phyloP scores from a whole-genome alignment of 2,797 vertebrate genomes.

The Lepidocolaptes lacrymiger region DNA sequence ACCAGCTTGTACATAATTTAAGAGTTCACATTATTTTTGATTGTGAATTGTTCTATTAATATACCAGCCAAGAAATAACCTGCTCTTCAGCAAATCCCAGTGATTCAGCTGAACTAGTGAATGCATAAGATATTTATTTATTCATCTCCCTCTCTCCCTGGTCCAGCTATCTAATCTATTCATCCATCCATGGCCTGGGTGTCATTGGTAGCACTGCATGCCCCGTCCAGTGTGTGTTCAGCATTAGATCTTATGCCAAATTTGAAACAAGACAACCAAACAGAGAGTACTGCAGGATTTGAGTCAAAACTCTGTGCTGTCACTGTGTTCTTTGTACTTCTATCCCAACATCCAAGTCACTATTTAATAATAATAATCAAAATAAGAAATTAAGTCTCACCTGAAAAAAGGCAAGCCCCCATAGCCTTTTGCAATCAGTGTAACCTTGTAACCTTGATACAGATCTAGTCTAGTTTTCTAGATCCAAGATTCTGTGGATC shows the following conservation, averaged over 20 bases:
- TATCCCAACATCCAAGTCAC: background rate
- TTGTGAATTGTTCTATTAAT: background rate
- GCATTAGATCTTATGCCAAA: background rate
- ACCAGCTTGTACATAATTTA: background rate
- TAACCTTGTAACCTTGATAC: background rate
- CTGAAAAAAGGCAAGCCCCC: background rate
- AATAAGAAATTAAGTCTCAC: background rate
- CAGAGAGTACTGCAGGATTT: background rate
- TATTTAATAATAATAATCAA: background rate
- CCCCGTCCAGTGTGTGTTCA: background rate
- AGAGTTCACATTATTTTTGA: background rate
- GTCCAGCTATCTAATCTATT: background rate
- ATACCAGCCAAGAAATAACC: background rate
- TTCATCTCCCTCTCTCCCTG: too few relatives aligned
- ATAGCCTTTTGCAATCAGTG: background rate
- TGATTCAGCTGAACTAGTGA: background rate
- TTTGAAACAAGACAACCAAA: background rate
- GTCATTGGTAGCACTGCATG: background rate
- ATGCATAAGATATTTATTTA: background rate
- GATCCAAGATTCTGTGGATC: background rate
- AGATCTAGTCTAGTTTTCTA: background rate
- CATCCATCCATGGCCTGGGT: background rate
- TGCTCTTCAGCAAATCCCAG: background rate
- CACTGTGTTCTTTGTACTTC: background rate
- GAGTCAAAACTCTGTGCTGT: background rate